These are phyloP conservation scores for Microctonus brassicae DNA, from an alignment of 2,888 invertebrate species.

Conservation along the genomic window DNA sequence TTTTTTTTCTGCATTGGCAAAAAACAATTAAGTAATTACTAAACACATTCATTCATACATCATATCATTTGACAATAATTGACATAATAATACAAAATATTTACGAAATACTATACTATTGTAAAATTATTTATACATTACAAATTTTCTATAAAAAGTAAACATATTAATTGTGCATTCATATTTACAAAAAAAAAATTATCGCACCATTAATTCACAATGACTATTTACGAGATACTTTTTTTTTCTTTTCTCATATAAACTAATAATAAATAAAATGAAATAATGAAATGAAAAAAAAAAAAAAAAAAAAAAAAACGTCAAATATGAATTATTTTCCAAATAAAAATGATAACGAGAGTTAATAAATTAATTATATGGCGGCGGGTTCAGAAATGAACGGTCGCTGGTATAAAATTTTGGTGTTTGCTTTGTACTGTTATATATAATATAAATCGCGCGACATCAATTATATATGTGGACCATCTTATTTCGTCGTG, in stretches of 20 bases:
- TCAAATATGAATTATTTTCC: not conserved
- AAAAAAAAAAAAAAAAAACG: not conserved
- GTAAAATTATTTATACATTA: slow-evolving; percentile 1
- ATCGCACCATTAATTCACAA: not conserved
- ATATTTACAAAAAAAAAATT: not conserved
- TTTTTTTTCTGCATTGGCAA: slow-evolving; percentile 1
- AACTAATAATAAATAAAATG: slow-evolving; percentile 15
- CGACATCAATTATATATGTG: not conserved
- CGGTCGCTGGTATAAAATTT: slow-evolving; percentile 43
- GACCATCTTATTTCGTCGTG: slow-evolving; percentile 5
- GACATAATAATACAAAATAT: slow-evolving; percentile 25
- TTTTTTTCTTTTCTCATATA: not conserved
- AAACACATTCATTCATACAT: slow-evolving; percentile 20
- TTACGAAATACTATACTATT: slow-evolving; percentile 1
- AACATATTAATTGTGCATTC: not conserved
- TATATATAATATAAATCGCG: slow-evolving; percentile 27
- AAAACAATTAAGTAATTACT: slow-evolving; percentile 9
- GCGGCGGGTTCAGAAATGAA: slow-evolving; percentile 49
- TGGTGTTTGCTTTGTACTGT: slow-evolving; percentile 54
- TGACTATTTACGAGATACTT: slow-evolving; percentile 5
- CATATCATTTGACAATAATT: slow-evolving; percentile 27
- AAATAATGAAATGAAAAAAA: not conserved
- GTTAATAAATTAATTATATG: slow-evolving; percentile 45
- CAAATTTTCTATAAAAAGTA: not conserved
- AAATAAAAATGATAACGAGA: slow-evolving; percentile 3